Evolutionary conservation across 2,113 vertebrate species (phyloP).

Genomic region (Genyomyrus donnyi): DNA sequence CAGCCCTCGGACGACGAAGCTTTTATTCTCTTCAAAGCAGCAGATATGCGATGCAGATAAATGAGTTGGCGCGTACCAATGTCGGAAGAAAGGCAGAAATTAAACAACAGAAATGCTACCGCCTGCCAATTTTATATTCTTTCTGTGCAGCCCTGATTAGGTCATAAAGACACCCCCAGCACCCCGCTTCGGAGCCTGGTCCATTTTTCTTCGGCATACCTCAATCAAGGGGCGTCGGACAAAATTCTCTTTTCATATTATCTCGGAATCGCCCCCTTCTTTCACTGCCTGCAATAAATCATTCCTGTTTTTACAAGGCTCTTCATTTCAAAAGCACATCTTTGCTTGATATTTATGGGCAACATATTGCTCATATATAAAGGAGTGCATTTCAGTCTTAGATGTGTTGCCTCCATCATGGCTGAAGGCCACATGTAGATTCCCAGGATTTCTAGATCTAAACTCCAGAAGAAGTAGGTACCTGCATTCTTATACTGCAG

Average conservation of each 20-base stretch:
- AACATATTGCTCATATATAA: slow-evolving; percentile 39
- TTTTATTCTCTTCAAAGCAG: slow-evolving; percentile 9
- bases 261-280: slow-evolving; percentile 48
- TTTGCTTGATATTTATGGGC: slow-evolving; percentile 41
- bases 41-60: slow-evolving; percentile 23
- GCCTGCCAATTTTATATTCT: slow-evolving; percentile 14
- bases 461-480: not conserved
- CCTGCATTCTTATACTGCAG: not conserved
- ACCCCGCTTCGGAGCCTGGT: slow-evolving; percentile 41
- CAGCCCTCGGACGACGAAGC: slow-evolving; percentile 15
- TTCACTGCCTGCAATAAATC: slow-evolving; percentile 47
- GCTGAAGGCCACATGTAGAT: slow-evolving; percentile 19
- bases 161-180: slow-evolving; percentile 40
- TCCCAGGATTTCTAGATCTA: slow-evolving; percentile 19
- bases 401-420: slow-evolving; percentile 32
- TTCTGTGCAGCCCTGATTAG: slow-evolving; percentile 43
- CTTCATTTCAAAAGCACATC: slow-evolving; percentile 33
- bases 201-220: slow-evolving; percentile 48
- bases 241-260: slow-evolving; percentile 58
- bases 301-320: slow-evolving; percentile 47
- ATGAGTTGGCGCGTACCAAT: not conserved
- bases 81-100: slow-evolving; percentile 1
- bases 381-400: not conserved
- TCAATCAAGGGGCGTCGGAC: slow-evolving; percentile 57
- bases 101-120: not conserved